Conservation (phyloP, 1,140 invertebrate genomes). For the Brachionus asplanchnoidis region DNA sequence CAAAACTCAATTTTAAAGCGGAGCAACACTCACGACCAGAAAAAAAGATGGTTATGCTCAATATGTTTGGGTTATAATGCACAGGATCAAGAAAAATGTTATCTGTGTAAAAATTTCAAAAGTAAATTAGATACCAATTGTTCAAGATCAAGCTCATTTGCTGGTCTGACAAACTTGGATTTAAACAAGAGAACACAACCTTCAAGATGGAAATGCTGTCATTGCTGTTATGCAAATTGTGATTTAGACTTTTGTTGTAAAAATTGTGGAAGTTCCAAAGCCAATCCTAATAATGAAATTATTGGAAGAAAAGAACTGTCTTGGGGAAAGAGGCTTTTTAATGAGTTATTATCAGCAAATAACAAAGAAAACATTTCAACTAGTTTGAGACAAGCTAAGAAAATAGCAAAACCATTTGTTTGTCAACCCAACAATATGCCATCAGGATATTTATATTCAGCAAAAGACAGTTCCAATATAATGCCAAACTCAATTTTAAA, state of each 20-base stretch:
- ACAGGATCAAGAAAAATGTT: not conserved
- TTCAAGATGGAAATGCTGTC: not conserved
- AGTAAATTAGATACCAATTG: not conserved
- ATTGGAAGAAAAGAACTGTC: not conserved
- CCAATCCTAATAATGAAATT: not conserved
- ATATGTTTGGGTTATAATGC: not conserved
- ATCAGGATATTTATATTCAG: not conserved
- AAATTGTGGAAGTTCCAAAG: not conserved
- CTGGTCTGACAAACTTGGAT: not conserved
- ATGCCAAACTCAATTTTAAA: not conserved
- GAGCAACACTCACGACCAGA: not conserved
- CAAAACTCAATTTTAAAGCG: not conserved
- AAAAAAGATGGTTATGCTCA: not conserved
- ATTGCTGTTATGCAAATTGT: not conserved
- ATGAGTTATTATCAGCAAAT: not conserved
- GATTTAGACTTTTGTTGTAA: not conserved
- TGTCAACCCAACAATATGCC: not conserved
- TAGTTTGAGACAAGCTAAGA: not conserved
- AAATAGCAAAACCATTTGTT: not conserved
- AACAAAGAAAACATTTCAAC: not conserved
- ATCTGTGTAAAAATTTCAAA: not conserved
- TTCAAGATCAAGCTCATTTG: not conserved
- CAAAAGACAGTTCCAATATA: not conserved
- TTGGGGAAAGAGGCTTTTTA: not conserved
- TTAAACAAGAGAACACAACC: not conserved